Conservation (phyloP, 2,888 invertebrate genomes). For the Thyatira batis region DNA sequence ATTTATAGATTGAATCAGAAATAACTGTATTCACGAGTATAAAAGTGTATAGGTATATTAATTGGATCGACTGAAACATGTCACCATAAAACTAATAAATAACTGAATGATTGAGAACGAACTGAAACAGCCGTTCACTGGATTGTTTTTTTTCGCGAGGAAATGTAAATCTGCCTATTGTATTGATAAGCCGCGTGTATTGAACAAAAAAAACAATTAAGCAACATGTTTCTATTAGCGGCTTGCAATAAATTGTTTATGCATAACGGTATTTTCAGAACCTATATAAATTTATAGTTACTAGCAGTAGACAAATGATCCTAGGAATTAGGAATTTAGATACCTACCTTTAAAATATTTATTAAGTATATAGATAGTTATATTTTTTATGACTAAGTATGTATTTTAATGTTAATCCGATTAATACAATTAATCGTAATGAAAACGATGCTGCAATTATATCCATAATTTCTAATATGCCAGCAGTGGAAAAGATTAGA, state of each 20-base stretch:
- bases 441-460: too few relatives aligned
- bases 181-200: not conserved
- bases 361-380: too few relatives aligned
- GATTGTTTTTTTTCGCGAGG: not conserved
- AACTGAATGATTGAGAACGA: not conserved
- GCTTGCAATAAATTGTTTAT: not conserved
- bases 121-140: not conserved
- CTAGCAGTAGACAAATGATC: too few relatives aligned
- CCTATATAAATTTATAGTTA: too few relatives aligned
- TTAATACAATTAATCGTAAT: too few relatives aligned
- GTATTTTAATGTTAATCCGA: too few relatives aligned
- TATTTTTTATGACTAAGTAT: too few relatives aligned
- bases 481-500: too few relatives aligned
- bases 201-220: not conserved
- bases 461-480: too few relatives aligned
- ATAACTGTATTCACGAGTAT: not conserved
- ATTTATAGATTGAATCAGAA: not conserved
- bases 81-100: not conserved
- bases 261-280: not conserved
- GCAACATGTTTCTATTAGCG: not conserved
- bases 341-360: too few relatives aligned
- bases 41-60: not conserved
- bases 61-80: not conserved
- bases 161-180: not conserved
- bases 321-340: too few relatives aligned